Conservation (phyloP, 2,888 invertebrate species). For the Gnatocerus cornutus region DNA sequence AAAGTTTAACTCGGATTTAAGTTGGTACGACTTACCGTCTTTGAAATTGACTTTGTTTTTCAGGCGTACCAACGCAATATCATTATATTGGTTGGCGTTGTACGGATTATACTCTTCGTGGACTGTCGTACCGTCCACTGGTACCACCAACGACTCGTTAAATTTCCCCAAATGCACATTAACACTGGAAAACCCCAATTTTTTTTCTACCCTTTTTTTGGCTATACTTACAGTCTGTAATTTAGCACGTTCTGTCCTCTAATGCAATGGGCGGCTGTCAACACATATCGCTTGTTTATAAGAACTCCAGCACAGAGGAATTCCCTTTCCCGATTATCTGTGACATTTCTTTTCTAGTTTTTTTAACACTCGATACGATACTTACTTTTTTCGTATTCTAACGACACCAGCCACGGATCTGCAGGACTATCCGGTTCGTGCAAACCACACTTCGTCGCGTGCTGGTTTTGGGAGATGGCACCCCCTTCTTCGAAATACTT, state of each 20-base stretch:
- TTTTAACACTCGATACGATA: not conserved
- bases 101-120: conserved; percentile 18
- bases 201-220: not conserved
- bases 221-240: conserved; percentile 17
- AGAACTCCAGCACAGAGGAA: conserved; percentile 26
- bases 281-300: conserved; percentile 22
- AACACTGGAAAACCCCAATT: not conserved
- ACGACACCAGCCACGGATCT: conserved; percentile 17
- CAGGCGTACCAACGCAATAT: conserved; percentile 17
- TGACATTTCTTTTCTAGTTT: too few species aligned
- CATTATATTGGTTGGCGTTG: conserved; percentile 22
- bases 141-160: conserved; percentile 3
- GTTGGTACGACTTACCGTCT: conserved; percentile 10
- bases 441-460: conserved; percentile 16
- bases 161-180: conserved; percentile 15
- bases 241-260: not conserved
- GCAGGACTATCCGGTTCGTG: conserved; percentile 23
- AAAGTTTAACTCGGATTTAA: not conserved
- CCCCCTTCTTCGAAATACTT: conserved; percentile 14
- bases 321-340: conserved; percentile 5
- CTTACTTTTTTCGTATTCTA: conserved; percentile 26
- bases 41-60: conserved; percentile 25
- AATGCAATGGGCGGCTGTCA: conserved; percentile 14
- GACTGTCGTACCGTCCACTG: conserved; percentile 9
- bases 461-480: conserved; percentile 13